These are phyloP conservation scores for Phaenicophaeus curvirostris DNA, from an alignment of 2,797 vertebrate genomes.

Conservation along the genomic window DNA sequence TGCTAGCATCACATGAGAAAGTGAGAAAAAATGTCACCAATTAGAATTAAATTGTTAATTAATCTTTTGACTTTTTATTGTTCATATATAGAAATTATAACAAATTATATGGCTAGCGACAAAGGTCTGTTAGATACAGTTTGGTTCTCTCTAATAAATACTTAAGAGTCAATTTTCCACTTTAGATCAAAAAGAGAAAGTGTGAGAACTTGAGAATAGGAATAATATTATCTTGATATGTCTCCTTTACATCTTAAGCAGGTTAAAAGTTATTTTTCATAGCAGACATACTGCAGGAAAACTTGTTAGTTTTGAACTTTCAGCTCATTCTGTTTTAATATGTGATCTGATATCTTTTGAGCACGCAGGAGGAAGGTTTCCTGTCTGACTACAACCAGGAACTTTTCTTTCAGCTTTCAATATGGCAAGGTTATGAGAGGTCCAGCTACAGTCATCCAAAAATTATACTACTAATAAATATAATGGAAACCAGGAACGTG, in stretches of 20 bases:
- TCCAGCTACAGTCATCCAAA: conserved; percentile 45
- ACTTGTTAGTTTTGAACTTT: conserved; percentile 49
- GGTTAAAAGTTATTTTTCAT: conserved; percentile 55
- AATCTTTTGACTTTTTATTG: neutral
- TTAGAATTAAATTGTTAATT: neutral
- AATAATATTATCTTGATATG: conserved; percentile 49
- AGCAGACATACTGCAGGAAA: neutral
- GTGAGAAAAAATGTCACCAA: neutral
- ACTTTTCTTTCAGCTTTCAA: conserved; percentile 49
- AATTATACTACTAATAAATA: conserved; percentile 61
- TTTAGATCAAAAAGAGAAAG: conserved; percentile 54
- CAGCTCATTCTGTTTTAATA: conserved; percentile 60
- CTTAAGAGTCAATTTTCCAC: conserved; percentile 42
- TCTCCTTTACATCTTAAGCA: conserved; percentile 41
- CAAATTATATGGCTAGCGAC: neutral
- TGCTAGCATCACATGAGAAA: neutral
- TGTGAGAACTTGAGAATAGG: conserved; percentile 25
- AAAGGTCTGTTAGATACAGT: neutral
- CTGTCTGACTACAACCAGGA: conserved; percentile 20
- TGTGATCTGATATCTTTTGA: conserved; percentile 67
- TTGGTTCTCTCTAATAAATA: conserved; percentile 6
- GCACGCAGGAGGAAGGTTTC: conserved; percentile 33
- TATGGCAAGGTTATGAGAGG: conserved; percentile 43
- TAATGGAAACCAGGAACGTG: conserved; percentile 69
- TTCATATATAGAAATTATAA: neutral